A percentile compares a stretch with the other conserved stretches of the same genome.
These are phyloP conservation scores for Buceros bicornis DNA, from an alignment of 2,797 vertebrate genomes.

Conservation along the genomic window DNA sequence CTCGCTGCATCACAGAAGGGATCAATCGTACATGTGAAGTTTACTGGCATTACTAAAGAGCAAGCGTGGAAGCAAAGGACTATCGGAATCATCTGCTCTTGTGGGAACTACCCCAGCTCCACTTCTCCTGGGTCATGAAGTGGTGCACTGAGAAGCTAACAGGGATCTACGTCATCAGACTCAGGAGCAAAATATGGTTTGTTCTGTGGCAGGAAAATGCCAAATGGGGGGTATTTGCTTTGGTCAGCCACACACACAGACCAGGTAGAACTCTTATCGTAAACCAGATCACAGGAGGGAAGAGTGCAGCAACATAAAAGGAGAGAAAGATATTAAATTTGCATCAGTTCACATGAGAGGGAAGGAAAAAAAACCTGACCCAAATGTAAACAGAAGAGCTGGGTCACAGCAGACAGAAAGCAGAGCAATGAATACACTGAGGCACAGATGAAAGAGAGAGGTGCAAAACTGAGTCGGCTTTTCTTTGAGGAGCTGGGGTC, in stretches of 20 bases:
- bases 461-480: neutral
- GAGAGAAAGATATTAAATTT: neutral
- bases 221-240: neutral
- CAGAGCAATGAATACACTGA: accelerated
- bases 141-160: neutral
- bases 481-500: neutral
- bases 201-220: neutral
- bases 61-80: neutral
- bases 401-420: neutral
- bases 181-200: neutral
- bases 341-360: accelerated
- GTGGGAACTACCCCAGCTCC: neutral
- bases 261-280: accelerated
- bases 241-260: neutral
- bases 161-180: neutral
- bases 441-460: neutral
- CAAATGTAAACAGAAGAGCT: neutral
- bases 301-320: neutral
- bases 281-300: neutral
- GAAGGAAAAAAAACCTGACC: neutral
- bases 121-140: neutral
- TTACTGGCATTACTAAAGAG: neutral
- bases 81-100: accelerated
- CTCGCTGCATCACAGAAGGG: accelerated
- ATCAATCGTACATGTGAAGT: accelerated